Evolutionary conservation across 1,140 invertebrate species (phyloP), one percentile per base, ranked within the genome.

Genomic region (Trachymyrmex septentrionalis): DNA sequence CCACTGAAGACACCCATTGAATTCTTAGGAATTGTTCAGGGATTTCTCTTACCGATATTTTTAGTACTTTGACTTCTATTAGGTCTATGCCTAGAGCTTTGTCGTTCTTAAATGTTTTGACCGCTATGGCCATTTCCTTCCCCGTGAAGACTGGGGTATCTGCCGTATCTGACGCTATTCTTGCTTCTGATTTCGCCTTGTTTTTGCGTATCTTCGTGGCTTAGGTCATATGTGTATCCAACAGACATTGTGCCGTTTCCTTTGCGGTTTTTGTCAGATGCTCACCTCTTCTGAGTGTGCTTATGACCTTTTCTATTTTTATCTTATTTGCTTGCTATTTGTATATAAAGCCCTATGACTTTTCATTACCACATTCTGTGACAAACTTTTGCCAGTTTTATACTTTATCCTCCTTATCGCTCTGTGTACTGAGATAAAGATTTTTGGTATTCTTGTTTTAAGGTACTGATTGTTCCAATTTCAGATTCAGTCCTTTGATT

Each of bases 391-490:
- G 4, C 53, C 53, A 55, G 16, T n/a, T n/a, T n/a, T n/a, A n/a
- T n/a, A n/a, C 19, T 55, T 5, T 2, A 0, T n/a, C 53, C 19
- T n/a, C 4, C 19, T 55, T 1, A 55, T 7, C 53, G 0, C 5
- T 4, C 19, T 55, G 1, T 1, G 1, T n/a, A 55, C 1, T 19
- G 5, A 0, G 19, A 4, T 4, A n/a, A 1, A 0, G 4, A n/a
- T 0, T 4, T 6, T 16, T 16, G 53, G 0, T 55, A 55, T 55
- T 55, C 4, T 55, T 6, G 4, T 12, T 6, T 53, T 53, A 4
- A 0, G 50, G 3, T 53, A 12, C 12, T 16, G 30, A 34, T 5
- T 34, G 4, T 5, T 34, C 3, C 3, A 6, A 34, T 3, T 34
- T 34, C 30, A 3, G 30, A 4, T 34, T 34, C 14, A 53, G 50